Base-by-base conservation (phyloP, 2,113 vertebrate species). In the Mionectes macconnelli region DNA sequence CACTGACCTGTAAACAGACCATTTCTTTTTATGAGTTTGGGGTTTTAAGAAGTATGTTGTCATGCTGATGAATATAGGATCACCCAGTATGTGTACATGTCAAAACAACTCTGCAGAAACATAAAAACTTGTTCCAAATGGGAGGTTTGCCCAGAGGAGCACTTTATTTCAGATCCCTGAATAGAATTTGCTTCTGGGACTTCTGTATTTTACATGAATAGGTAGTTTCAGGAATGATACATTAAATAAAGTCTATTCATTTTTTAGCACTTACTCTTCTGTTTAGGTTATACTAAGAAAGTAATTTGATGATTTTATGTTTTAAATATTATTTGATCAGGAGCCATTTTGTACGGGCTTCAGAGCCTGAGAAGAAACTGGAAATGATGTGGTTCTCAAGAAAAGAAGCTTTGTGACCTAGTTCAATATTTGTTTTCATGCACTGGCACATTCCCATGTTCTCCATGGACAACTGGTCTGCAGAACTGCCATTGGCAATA, bases 181-280 rank as follows among this genome's bases (percentile, higher is more conserved):
- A 89, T 64, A 87, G 78, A 97, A 93, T 91, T 85, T 88, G 20
- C 40, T 57, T 84, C 72, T 87, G 30, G 62, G 66, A 96, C 84
- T 92, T 37, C 95, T 91, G 91, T 33, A 93, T 88, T 97, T 97
- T 89, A 77, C 73, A 92, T 90, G 53, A 95, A 86, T 67, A 59
- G 16, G 52, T 90, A 63, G 30, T 90, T 89, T 64, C 21, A 83
- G 68, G 53, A 50, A 91, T 56, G 50, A 96, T 87, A 87, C 21
- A 53, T 94, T 75, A 95, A 83, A 89, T 91, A 84, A 89, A 95
- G 67, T n/a, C 20, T 47, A 56, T 94, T 91, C 13, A 80, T 84
- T 91, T 64, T 93, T 96, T 80, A 96, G 64, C 19, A 47, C 49
- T 30, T 20, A 72, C 93, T 94, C 20, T 67, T 57, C 67, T 59